A percentile compares a stretch with the other conserved stretches of the same genome.
These are phyloP conservation scores for Cuniculus paca DNA, from an alignment of 2,797 vertebrate genomes.

Conservation along the genomic window DNA sequence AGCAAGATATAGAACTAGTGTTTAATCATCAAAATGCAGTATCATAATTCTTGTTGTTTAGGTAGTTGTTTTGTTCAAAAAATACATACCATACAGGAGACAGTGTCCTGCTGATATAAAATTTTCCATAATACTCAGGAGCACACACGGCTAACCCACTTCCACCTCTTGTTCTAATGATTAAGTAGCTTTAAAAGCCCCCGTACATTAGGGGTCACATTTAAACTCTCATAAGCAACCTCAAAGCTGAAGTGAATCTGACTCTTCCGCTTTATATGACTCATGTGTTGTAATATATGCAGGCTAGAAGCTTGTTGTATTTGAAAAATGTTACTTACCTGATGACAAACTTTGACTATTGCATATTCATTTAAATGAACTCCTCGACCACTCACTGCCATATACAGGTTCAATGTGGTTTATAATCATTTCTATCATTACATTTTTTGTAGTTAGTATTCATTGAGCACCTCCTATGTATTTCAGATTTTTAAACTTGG, in stretches of 20 bases:
- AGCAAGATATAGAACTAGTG: slow-evolving; percentile 23
- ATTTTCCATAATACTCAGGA: neutral
- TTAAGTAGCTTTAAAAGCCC: neutral
- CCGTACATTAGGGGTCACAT: neutral
- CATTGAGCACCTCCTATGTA: neutral
- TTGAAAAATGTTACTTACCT: slow-evolving; percentile 5
- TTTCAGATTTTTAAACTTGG: neutral
- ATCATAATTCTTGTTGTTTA: neutral
- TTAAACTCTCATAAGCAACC: neutral
- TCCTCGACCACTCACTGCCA: neutral
- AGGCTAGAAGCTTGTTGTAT: neutral
- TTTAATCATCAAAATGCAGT: slow-evolving; percentile 30
- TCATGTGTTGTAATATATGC: neutral
- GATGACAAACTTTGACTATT: neutral
- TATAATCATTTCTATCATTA: neutral
- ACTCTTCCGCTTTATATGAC: neutral
- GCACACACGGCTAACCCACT: neutral
- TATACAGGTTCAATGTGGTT: neutral
- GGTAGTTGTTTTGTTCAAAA: slow-evolving; percentile 12
- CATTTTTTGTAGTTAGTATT: neutral
- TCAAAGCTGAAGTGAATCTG: neutral
- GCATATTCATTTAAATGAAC: neutral
- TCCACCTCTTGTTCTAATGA: neutral
- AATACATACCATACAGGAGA: neutral
- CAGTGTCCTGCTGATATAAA: neutral